Conservation (phyloP, 2,113 vertebrate genomes). For the Otocyon megalotis region DNA sequence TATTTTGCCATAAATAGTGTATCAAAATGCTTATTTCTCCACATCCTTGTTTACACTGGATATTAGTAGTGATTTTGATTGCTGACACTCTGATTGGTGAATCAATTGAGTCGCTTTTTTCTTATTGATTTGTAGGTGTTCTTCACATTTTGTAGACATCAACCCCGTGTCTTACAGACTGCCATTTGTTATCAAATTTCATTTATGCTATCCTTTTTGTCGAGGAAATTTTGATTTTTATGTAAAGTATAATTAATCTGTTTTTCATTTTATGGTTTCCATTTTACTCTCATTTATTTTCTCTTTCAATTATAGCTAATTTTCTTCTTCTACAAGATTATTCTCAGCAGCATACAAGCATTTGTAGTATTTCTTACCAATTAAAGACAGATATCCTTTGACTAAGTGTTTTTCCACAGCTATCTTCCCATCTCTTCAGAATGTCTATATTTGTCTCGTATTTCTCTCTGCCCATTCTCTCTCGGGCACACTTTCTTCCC, state of each 20-base stretch:
- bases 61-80: neutral
- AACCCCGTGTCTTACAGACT: neutral
- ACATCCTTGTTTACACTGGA: neutral
- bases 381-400: neutral
- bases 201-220: neutral
- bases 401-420: neutral
- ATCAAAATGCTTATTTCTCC: neutral
- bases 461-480: neutral
- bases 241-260: neutral
- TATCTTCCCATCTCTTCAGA: neutral
- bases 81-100: neutral
- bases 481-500: neutral
- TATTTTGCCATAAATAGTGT: neutral
- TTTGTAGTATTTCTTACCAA: neutral
- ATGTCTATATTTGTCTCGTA: neutral
- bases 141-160: neutral
- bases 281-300: neutral
- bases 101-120: neutral
- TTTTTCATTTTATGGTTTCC: conserved; percentile 1
- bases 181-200: neutral
- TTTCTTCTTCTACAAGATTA: neutral
- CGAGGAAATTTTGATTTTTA: neutral
- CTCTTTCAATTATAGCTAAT: neutral
- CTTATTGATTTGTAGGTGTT: neutral
- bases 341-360: neutral